Percentiles rank a stretch among this genome's conserved stretches.
Conservation (phyloP, 2,113 vertebrate genomes). For the Melospiza melodia region DNA sequence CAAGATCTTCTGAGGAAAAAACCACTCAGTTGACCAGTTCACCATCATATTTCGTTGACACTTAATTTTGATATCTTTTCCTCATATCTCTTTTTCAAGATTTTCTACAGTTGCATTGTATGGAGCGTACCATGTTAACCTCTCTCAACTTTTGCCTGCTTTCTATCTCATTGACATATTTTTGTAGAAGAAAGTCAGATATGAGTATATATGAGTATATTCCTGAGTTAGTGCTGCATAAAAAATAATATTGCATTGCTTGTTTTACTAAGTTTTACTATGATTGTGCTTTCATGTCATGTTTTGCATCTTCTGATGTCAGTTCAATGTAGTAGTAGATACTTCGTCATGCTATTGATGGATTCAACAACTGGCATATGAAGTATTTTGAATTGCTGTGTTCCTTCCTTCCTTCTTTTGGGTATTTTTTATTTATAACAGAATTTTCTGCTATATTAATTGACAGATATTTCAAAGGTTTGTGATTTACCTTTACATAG, state of each 20-base stretch:
- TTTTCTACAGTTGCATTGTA: background rate
- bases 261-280: background rate
- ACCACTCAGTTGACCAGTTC: background rate
- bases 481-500: background rate
- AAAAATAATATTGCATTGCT: background rate
- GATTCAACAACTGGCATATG: background rate
- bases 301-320: background rate
- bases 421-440: background rate
- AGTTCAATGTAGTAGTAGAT: background rate
- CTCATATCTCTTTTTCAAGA: background rate
- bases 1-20: background rate
- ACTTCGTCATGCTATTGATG: background rate
- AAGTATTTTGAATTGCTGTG: background rate
- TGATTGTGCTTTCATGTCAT: background rate
- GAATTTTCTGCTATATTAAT: background rate
- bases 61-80: background rate
- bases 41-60: background rate
- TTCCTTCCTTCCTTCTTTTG: rapidly evolving
- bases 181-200: background rate
- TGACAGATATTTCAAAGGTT: background rate
- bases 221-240: background rate
- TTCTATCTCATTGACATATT: background rate
- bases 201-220: background rate
- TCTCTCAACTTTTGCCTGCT: background rate
- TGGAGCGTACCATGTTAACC: background rate